phyloP scores from a whole-genome alignment of 2,888 invertebrate species.

The Phrixothrix hirtus region DNA sequence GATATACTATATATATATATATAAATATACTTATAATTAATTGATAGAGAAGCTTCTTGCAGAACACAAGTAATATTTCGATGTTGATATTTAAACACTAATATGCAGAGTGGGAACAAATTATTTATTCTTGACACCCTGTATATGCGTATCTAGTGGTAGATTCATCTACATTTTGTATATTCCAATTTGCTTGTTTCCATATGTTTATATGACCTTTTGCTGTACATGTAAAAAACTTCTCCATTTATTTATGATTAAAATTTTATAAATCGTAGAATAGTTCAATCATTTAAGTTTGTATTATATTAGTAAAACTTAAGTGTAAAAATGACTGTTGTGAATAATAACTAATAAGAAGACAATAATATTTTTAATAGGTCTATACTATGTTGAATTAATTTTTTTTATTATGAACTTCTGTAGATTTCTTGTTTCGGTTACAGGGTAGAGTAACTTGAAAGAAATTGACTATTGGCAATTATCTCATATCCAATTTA shows the following conservation, averaged over 20 bases:
- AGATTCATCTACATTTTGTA: slow-evolving; percentile 1
- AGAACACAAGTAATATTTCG: not conserved
- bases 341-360: slow-evolving; percentile 30
- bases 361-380: slow-evolving; percentile 28
- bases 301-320: slow-evolving; percentile 24
- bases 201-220: not conserved
- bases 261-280: no score
- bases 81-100: slow-evolving; percentile 11
- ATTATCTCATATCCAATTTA: not conserved
- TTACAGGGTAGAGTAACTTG: slow-evolving; percentile 16
- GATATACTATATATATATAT: no score
- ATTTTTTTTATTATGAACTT: slow-evolving; percentile 4
- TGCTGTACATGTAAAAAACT: not conserved
- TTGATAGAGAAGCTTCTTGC: slow-evolving; percentile 10
- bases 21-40: no score
- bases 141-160: slow-evolving; percentile 4
- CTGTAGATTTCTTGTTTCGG: slow-evolving; percentile 13
- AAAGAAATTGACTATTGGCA: not conserved
- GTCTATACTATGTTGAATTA: slow-evolving; percentile 8
- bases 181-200: not conserved
- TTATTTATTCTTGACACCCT: slow-evolving; percentile 2
- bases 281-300: slow-evolving; percentile 4
- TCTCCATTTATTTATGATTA: not conserved
- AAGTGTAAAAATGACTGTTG: slow-evolving; percentile 31
- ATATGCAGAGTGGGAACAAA: not conserved